These are phyloP conservation scores for Pilophorus perplexus DNA, from an alignment of 2,888 invertebrate genomes.

Conservation along the genomic window DNA sequence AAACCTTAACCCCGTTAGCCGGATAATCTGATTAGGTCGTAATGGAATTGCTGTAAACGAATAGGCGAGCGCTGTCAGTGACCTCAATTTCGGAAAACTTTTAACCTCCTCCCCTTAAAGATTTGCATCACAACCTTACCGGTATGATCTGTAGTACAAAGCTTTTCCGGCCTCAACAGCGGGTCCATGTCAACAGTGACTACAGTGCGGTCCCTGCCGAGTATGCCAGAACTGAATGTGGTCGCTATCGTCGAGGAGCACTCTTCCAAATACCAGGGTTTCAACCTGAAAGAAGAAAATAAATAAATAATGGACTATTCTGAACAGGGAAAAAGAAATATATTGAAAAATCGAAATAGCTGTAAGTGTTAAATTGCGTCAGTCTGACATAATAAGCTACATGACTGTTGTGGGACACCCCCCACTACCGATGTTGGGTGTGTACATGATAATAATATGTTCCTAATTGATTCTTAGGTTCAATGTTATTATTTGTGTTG, in stretches of 20 bases:
- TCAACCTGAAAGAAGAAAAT: slow-evolving; percentile 36
- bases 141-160: slow-evolving; percentile 46
- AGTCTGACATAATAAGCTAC: no score
- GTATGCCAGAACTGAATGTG: slow-evolving; percentile 46
- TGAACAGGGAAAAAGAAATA: no score
- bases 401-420: no score
- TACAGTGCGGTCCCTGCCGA: slow-evolving; percentile 50
- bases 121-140: slow-evolving; percentile 27
- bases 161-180: slow-evolving; percentile 50
- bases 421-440: no score
- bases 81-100: not conserved
- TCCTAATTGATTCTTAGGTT: no score
- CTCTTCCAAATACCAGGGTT: slow-evolving; percentile 47
- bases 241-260: slow-evolving; percentile 47
- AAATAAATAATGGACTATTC: no score
- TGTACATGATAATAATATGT: no score
- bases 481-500: no score
- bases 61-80: not conserved
- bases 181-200: slow-evolving; percentile 53
- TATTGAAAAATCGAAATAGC: no score
- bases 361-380: no score
- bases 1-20: not conserved
- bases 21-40: not conserved
- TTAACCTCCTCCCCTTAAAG: not conserved
- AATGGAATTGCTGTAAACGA: not conserved